Base-by-base conservation (phyloP, 2,113 vertebrate species). In the Thamnaconus septentrionalis region DNA sequence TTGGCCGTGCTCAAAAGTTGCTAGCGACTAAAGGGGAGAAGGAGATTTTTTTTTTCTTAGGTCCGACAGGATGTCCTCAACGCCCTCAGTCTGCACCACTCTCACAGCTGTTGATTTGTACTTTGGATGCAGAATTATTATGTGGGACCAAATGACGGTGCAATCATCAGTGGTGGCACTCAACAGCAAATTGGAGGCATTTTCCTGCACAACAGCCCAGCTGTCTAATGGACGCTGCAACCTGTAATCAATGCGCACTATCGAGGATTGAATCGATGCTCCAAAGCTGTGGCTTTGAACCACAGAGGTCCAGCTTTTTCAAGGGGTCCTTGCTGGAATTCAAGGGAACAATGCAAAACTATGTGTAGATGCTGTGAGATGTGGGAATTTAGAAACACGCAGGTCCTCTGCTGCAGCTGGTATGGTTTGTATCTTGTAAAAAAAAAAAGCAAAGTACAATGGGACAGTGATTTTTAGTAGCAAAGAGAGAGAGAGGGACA, bases 181-280 rank as follows among this genome's bases (percentile, higher is more conserved):
- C 69, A 48, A 51, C 5, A 53, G 46, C 39, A 66, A 65, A 77
- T 73, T 68, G 54, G 57, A 64, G 11, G 39, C 40, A 62, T 61
- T 73, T 73, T 59, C 50, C 18, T 18, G 8, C 48, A 63, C 59
- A 54, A 53, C 52, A 56, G 31, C 48, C 31, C 51, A 6, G 53
- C 45, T n/a, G 40, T 55, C 42, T 63, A 31, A 39, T 10, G 10
- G 31, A n/a, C 47, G 18, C 4, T 52, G 43, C 40, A 70, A 67
- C 48, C 59, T 47, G 51, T 54, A 48, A 64, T 66, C 42, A 66
- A 45, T 55, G 44, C 56, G 18, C 44, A 45, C 12, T 64, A 51
- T 49, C 46, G 47, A 42, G 39, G 41, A 55, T 48, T 45, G 52
- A 56, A 55, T 41, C 43, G 6, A n/a, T 53, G 47, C 6, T 70